Percentiles rank a stretch among this genome's conserved stretches.
Conservation (phyloP, 2,888 invertebrate species). For the Notocelia uddmanniana region DNA sequence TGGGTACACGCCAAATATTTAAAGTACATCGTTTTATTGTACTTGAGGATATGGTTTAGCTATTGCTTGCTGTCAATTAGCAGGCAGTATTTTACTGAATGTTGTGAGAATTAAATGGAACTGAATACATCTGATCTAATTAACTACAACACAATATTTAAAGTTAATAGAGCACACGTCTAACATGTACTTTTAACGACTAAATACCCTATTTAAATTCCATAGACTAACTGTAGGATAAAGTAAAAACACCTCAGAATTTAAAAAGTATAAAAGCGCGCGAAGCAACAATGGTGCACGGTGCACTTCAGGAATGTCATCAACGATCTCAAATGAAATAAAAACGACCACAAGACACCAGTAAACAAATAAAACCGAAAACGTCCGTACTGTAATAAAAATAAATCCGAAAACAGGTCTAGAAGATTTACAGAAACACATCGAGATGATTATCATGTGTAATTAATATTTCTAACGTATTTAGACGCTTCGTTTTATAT, state of each 20-base stretch:
- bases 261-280: slow-evolving; percentile 43
- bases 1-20: slow-evolving; percentile 78
- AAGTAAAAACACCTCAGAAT: slow-evolving; percentile 26
- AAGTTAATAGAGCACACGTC: neutral
- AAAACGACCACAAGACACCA: slow-evolving; percentile 48
- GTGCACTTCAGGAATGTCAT: slow-evolving; percentile 50
- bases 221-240: slow-evolving; percentile 10
- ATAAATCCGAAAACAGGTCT: slow-evolving; percentile 57
- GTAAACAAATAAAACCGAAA: slow-evolving; percentile 48
- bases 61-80: slow-evolving; percentile 39
- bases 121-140: neutral
- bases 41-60: slow-evolving; percentile 48
- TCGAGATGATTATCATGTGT: slow-evolving; percentile 56
- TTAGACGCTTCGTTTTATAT: slow-evolving; percentile 55
- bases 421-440: slow-evolving; percentile 54
- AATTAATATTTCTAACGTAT: slow-evolving; percentile 58
- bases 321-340: slow-evolving; percentile 51
- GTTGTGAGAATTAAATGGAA: slow-evolving; percentile 2
- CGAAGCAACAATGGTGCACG: slow-evolving; percentile 51
- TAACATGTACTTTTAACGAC: slow-evolving; percentile 18
- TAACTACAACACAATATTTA: neutral
- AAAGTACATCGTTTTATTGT: slow-evolving; percentile 60
- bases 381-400: slow-evolving; percentile 48
- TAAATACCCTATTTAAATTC: neutral
- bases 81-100: slow-evolving; percentile 25